Conservation (phyloP, 2,888 invertebrate genomes). For the Altica lythri region DNA sequence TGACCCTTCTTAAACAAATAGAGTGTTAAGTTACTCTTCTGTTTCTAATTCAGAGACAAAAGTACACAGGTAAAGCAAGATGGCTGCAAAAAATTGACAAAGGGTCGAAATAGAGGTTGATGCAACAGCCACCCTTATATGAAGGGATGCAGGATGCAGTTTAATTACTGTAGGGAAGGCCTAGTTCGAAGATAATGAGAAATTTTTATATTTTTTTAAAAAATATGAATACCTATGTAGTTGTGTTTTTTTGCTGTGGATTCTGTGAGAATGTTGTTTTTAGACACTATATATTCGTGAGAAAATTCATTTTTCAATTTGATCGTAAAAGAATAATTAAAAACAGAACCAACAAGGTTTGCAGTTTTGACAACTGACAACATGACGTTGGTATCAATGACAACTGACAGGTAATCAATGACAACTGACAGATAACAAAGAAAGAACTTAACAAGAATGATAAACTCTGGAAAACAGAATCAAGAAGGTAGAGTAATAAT, state of each 20-base stretch:
- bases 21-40: constrained; percentile 44
- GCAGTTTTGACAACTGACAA: no score
- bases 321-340: no score
- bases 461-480: no score
- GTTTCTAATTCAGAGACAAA: constrained; percentile 40
- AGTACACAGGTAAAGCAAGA: constrained; percentile 41
- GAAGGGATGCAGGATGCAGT: constrained; percentile 13
- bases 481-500: no score
- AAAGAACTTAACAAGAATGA: no score
- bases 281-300: background rate
- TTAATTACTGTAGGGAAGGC: constrained; percentile 14
- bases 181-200: constrained; percentile 5
- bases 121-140: constrained; percentile 21
- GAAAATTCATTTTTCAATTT: no score
- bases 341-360: no score
- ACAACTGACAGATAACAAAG: no score
- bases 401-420: no score
- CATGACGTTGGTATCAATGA: no score
- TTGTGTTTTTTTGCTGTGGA: constrained; percentile 1
- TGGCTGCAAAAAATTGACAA: constrained; percentile 37
- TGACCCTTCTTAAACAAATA: constrained; percentile 47
- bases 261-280: background rate
- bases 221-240: no score
- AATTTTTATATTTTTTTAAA: constrained; percentile 21
- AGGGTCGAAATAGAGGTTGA: constrained; percentile 20